phyloP scores from a whole-genome alignment of 2,113 vertebrate genomes.

The Eulemur rufifrons region DNA sequence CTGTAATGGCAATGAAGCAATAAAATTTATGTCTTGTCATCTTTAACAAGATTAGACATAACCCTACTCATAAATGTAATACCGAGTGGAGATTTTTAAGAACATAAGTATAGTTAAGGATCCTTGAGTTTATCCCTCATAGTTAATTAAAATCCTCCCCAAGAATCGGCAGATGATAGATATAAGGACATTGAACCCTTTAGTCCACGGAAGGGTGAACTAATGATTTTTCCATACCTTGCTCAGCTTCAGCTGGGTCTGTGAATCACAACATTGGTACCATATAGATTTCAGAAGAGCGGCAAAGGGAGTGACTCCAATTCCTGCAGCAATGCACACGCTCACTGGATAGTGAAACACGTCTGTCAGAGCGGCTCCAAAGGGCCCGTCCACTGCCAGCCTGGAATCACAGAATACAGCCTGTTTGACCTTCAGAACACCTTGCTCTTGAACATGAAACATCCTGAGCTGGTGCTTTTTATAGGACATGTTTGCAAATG shows the following conservation, averaged over 20 bases:
- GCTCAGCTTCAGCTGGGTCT: constrained; percentile 71
- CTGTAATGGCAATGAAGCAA: constrained; percentile 73
- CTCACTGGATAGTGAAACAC: constrained; percentile 85
- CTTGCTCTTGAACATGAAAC: not conserved
- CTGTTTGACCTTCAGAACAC: not conserved
- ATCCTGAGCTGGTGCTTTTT: not conserved
- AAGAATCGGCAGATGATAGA: constrained; percentile 53
- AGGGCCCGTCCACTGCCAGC: constrained; percentile 87
- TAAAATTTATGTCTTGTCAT: constrained; percentile 80
- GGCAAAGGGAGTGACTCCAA: constrained; percentile 88
- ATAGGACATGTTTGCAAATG: not conserved
- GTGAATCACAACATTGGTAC: constrained; percentile 79
- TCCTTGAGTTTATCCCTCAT: constrained; percentile 74
- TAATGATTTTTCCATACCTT: constrained; percentile 82
- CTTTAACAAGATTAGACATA: constrained; percentile 78
- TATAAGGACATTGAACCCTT: constrained; percentile 34
- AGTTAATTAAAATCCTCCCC: constrained; percentile 72
- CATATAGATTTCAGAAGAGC: constrained; percentile 88
- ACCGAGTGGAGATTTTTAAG: constrained; percentile 72
- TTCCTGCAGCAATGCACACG: constrained; percentile 87
- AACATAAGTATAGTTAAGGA: constrained; percentile 76
- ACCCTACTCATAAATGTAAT: constrained; percentile 76
- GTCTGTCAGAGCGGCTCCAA: constrained; percentile 83
- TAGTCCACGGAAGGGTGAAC: constrained; percentile 18
- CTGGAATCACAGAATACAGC: constrained; percentile 72